Conservation (phyloP, 2,113 vertebrate species). For the Dipodomys stephensi region DNA sequence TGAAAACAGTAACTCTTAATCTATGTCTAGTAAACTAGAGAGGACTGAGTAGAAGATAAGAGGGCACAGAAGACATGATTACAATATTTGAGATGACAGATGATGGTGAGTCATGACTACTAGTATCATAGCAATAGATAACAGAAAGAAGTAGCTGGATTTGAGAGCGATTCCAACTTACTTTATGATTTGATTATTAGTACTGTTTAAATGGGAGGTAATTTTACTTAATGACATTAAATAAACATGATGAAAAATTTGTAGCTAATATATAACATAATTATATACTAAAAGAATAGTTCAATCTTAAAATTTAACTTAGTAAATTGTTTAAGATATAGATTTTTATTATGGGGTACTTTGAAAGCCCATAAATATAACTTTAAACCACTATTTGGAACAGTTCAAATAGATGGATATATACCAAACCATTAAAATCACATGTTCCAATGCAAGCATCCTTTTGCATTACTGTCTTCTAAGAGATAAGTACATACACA, state of each 20-base stretch:
- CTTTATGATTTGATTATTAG: background rate
- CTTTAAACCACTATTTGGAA: conserved; percentile 7
- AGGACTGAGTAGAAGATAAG: background rate
- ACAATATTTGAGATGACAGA: background rate
- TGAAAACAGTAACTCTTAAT: background rate
- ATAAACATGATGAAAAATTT: conserved; percentile 18
- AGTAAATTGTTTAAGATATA: conserved; percentile 6
- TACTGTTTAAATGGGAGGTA: conserved; percentile 10
- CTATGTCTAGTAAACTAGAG: background rate
- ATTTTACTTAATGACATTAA: conserved; percentile 14
- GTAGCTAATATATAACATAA: background rate
- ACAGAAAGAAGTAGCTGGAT: background rate
- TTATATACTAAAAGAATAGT: background rate
- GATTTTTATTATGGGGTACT: background rate
- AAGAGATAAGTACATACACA: background rate
- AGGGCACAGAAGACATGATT: background rate
- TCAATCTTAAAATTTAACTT: conserved; percentile 45
- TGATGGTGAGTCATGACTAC: background rate
- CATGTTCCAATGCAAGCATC: conserved; percentile 5
- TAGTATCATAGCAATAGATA: background rate
- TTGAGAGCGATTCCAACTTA: conserved; percentile 62
- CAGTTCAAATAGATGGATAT: conserved; percentile 38
- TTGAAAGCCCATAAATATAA: conserved; percentile 39
- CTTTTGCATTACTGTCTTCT: conserved; percentile 34
- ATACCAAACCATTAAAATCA: conserved; percentile 56